Base-by-base conservation (phyloP, 2,797 vertebrate species). In the Paedocypris micromegethes region DNA sequence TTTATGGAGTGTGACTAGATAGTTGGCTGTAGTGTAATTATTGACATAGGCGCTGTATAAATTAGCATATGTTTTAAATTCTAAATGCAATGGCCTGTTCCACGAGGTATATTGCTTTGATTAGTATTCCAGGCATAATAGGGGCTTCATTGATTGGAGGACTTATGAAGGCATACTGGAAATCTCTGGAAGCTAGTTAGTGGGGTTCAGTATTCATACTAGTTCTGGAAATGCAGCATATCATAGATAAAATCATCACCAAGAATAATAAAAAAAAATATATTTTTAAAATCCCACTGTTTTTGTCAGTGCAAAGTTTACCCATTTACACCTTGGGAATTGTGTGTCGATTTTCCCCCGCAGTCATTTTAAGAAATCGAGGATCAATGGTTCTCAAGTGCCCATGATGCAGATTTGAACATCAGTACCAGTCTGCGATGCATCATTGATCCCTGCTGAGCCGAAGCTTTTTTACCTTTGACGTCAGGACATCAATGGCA, bases 101-200 rank as follows among this genome's bases (percentile, higher is more conserved):
- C 59, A 59, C 74, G 66, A 77, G 74, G 74, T 63, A 70, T 71
- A 66, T 77, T 72, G 72, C 70, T 70, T 51, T 39, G 5, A 71
- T 83, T 79, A 81, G 81, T 82, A 85, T 86, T 84, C 78, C 6
- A 9, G 5, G 54, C 80, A 82, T 78, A 70, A 60, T 53, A 75
- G 72, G 62, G 56, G 65, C 69, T 61, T 67, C 65, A 67, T 58
- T 66, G 62, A 60, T 70, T 63, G 57, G 58, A 61, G 39, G 69
- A 47, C 63, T 58, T n/a, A 58, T 51, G 8, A 63, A 72, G 44
- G 50, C 57, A 66, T 66, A 53, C 9, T 23, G 23, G 23, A 23
- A 23, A 23, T 23, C 23, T 23, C 23, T 23, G 23, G 23, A 23
- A 23, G 23, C 23, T 23, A 23, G 23, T 23, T 23, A 23, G 23